phyloP scores from a whole-genome alignment of 2,888 invertebrate genomes.

The Drosophila acutilabella region DNA sequence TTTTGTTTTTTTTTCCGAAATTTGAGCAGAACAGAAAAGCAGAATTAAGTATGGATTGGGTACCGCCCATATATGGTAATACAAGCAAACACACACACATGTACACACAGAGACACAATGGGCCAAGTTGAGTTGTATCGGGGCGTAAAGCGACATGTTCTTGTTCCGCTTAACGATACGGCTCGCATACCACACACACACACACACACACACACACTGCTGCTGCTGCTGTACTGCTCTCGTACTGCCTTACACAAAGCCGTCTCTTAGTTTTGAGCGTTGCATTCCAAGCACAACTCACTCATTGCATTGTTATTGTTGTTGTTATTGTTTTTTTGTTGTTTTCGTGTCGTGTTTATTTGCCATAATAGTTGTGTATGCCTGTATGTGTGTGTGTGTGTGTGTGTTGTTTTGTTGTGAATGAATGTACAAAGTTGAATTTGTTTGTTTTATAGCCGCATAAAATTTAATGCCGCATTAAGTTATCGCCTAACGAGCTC shows the following conservation, averaged over 20 bases:
- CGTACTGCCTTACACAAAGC: slow-evolving; percentile 10
- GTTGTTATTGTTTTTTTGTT: slow-evolving; percentile 23
- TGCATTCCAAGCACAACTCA: slow-evolving; percentile 46
- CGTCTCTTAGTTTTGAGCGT: slow-evolving; percentile 19
- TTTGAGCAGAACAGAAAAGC: too few relatives aligned
- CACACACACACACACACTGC: slow-evolving; percentile 15
- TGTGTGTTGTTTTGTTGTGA: slow-evolving; percentile 29
- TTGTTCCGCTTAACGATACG: slow-evolving; percentile 62
- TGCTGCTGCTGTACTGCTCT: slow-evolving; percentile 10
- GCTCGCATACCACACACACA: slow-evolving; percentile 33
- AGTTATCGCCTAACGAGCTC: slow-evolving; percentile 78
- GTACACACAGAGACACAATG: slow-evolving; percentile 37
- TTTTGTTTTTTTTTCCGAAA: too few relatives aligned
- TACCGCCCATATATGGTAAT: slow-evolving; percentile 37
- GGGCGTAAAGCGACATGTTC: slow-evolving; percentile 77
- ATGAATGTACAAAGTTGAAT: slow-evolving; percentile 51
- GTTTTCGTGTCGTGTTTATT: slow-evolving; percentile 67
- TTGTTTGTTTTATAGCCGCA: slow-evolving; percentile 80
- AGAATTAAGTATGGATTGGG: not conserved
- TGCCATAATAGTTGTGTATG: slow-evolving; percentile 66
- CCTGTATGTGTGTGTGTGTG: slow-evolving; percentile 18
- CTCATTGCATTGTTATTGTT: slow-evolving; percentile 53
- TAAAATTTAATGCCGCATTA: slow-evolving; percentile 80
- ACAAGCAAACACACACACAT: not conserved
- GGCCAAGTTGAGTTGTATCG: slow-evolving; percentile 71